phyloP scores from a whole-genome alignment of 2,113 vertebrate species.

The Dromaius novaehollandiae region DNA sequence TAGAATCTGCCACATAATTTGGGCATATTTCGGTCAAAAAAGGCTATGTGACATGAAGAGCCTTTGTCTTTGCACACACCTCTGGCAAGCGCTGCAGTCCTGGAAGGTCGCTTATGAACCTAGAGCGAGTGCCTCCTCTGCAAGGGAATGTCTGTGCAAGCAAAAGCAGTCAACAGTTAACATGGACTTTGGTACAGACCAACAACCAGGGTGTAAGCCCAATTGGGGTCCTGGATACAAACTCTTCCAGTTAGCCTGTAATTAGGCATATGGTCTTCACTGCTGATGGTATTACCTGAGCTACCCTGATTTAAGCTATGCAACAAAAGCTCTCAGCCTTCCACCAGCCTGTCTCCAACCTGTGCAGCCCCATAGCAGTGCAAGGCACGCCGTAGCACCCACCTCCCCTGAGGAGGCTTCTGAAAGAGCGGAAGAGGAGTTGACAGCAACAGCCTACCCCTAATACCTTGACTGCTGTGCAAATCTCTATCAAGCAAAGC shows the following conservation, averaged over 20 bases:
- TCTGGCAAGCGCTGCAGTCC: not conserved
- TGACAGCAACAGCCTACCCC: not conserved
- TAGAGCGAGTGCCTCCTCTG: not conserved
- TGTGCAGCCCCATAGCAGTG: not conserved
- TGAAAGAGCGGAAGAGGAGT: not conserved
- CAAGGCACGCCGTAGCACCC: no score
- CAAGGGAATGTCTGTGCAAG: not conserved
- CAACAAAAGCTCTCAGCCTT: not conserved
- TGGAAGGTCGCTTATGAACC: not conserved
- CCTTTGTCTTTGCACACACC: not conserved
- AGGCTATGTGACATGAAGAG: not conserved
- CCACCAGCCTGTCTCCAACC: rapidly evolving
- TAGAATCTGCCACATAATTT: not conserved
- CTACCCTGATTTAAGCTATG: not conserved
- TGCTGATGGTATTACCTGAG: not conserved
- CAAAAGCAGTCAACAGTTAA: not conserved
- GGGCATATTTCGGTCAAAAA: not conserved
- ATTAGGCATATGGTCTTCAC: not conserved
- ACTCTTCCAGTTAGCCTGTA: not conserved
- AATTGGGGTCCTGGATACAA: not conserved
- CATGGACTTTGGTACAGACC: not conserved
- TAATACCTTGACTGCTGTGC: not conserved
- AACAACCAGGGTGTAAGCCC: not conserved
- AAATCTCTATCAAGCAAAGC: not conserved
- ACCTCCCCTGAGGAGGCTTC: not conserved